phyloP scores from a whole-genome alignment of 2,888 invertebrate genomes.

The Lepeophtheirus nordmannii region DNA sequence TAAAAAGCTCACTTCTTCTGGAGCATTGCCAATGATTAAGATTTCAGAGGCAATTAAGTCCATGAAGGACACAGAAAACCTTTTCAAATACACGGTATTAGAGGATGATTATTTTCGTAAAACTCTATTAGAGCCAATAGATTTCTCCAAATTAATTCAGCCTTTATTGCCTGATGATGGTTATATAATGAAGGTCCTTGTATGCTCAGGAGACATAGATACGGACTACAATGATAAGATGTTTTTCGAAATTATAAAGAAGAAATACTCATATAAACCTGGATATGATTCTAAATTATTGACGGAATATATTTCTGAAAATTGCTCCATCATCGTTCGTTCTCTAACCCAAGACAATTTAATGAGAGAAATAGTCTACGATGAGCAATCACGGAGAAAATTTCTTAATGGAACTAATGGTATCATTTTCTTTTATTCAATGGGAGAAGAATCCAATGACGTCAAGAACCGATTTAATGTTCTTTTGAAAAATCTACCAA shows the following conservation, averaged over 20 bases:
- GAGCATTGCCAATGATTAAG: background rate
- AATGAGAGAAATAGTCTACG: background rate
- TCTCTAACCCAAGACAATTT: background rate
- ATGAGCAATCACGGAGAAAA: slow-evolving; percentile 1
- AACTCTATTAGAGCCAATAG: slow-evolving; percentile 12
- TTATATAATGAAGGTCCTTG: background rate
- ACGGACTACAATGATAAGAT: background rate
- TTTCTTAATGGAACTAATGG: slow-evolving; percentile 18
- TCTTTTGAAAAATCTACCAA: slow-evolving; percentile 1
- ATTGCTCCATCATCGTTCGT: background rate
- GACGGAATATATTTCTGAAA: background rate
- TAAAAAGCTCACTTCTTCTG: background rate
- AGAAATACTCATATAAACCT: background rate
- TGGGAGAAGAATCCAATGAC: slow-evolving; percentile 4
- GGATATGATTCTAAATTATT: background rate
- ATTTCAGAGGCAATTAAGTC: background rate
- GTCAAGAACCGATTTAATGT: background rate
- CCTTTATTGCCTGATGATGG: background rate
- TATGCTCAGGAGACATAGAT: background rate
- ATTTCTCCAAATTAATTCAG: background rate
- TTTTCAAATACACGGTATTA: background rate
- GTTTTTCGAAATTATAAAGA: slow-evolving; percentile 15
- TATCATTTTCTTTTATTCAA: slow-evolving; percentile 12
- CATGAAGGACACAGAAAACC: background rate
- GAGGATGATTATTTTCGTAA: slow-evolving; percentile 10